phyloP scores from a whole-genome alignment of 2,113 vertebrate species.

The Zeus faber region DNA sequence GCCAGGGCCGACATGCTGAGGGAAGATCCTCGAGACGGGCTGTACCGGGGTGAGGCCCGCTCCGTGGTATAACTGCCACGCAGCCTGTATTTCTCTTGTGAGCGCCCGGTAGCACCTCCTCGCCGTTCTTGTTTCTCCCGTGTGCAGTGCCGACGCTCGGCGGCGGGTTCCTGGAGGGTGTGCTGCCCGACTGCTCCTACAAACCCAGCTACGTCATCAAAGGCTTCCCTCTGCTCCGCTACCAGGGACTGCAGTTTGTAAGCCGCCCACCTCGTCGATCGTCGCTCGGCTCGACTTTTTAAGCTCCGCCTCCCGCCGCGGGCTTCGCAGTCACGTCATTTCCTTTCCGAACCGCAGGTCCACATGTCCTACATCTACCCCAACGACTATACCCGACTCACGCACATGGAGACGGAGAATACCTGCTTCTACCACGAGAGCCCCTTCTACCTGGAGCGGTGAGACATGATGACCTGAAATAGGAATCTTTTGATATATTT shows the following conservation, averaged over 20 bases:
- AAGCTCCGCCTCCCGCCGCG: too few relatives aligned
- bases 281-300: not conserved
- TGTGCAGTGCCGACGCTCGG: slow-evolving; percentile 83
- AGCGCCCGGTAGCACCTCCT: slow-evolving; percentile 2
- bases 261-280: slow-evolving; percentile 54
- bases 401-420: slow-evolving; percentile 89
- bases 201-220: slow-evolving; percentile 87
- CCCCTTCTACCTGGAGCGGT: slow-evolving; percentile 78
- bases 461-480: slow-evolving; percentile 11
- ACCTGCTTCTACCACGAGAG: slow-evolving; percentile 87
- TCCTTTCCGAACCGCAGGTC: slow-evolving; percentile 70
- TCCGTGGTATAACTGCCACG: not conserved
- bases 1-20: slow-evolving; percentile 80
- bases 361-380: slow-evolving; percentile 89
- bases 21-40: slow-evolving; percentile 81
- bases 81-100: not conserved
- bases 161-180: slow-evolving; percentile 64
- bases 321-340: slow-evolving; percentile 12
- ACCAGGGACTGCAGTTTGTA: slow-evolving; percentile 93
- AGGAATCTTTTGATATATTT: too few relatives aligned
- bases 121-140: slow-evolving; percentile 16
- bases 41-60: slow-evolving; percentile 75
- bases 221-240: slow-evolving; percentile 80
- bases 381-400: slow-evolving; percentile 91
- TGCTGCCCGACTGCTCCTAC: slow-evolving; percentile 86